Evolutionary conservation across 2,797 vertebrate genomes (phyloP).

Genomic region (Enteromius fasciolatus): DNA sequence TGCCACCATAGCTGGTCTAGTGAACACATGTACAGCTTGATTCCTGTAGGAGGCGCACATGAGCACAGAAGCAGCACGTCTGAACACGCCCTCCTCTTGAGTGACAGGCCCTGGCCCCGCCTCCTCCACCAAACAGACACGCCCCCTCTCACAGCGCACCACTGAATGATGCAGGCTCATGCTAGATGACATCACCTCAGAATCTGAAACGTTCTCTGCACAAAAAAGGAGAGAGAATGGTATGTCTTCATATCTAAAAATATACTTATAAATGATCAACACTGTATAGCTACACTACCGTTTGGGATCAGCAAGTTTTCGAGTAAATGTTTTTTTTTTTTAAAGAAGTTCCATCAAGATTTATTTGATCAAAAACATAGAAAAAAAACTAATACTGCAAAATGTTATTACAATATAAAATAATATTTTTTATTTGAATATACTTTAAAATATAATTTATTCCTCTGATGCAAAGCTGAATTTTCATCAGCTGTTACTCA

Average conservation of each 20-base stretch:
- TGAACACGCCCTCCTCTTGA: slow-evolving; percentile 75
- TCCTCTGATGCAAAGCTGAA: too few relatives aligned
- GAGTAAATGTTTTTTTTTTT: too few relatives aligned
- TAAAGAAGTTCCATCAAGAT: too few relatives aligned
- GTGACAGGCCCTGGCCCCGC: slow-evolving; percentile 64
- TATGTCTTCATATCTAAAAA: not conserved
- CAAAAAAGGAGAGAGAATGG: not conserved
- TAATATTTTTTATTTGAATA: too few relatives aligned
- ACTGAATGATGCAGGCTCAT: slow-evolving; percentile 81
- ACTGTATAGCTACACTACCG: not conserved
- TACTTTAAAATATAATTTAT: too few relatives aligned
- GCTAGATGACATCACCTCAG: slow-evolving; percentile 81
- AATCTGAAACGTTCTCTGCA: slow-evolving; percentile 77
- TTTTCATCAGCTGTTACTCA: too few relatives aligned
- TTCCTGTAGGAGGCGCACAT: slow-evolving; percentile 90
- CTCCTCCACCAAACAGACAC: slow-evolving; percentile 75
- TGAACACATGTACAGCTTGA: slow-evolving; percentile 86
- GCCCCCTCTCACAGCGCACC: slow-evolving; percentile 70
- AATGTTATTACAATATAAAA: too few relatives aligned
- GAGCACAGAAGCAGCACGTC: slow-evolving; percentile 76
- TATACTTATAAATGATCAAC: not conserved
- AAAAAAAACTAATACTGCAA: too few relatives aligned
- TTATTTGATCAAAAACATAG: too few relatives aligned
- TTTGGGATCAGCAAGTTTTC: too few relatives aligned
- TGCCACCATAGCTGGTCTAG: slow-evolving; percentile 86